Conservation (phyloP, 2,888 invertebrate species). For the Melikaiella ostensackeni region DNA sequence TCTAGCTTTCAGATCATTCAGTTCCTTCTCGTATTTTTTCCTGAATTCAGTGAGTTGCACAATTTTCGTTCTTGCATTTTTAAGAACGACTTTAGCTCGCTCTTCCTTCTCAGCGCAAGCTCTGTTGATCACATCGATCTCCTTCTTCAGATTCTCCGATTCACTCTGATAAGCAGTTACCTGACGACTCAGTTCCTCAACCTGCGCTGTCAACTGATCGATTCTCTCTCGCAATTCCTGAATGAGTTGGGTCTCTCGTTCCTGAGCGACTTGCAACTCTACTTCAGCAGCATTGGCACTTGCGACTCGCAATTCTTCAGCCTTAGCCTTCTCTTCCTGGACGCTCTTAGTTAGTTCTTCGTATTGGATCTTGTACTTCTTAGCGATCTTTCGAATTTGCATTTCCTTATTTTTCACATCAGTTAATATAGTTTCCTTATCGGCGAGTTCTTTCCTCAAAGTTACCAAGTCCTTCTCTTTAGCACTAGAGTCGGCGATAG, state of each 20-base stretch:
- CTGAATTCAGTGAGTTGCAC: conserved; percentile 85
- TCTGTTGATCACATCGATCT: conserved; percentile 81
- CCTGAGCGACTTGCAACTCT: conserved; percentile 69
- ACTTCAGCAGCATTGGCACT: conserved; percentile 75
- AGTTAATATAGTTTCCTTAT: conserved; percentile 83
- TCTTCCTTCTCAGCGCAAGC: conserved; percentile 82
- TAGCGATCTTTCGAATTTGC: conserved; percentile 92
- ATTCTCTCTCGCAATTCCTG: conserved; percentile 74
- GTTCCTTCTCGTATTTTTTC: conserved; percentile 69
- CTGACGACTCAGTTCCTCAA: conserved; percentile 75
- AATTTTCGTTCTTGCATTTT: conserved; percentile 87
- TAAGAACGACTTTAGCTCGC: conserved; percentile 83
- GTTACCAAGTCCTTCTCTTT: conserved; percentile 82
- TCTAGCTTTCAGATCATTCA: conserved; percentile 69
- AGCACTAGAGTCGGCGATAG: conserved; percentile 80
- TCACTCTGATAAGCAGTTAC: conserved; percentile 79
- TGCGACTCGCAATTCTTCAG: conserved; percentile 78
- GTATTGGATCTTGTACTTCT: conserved; percentile 93
- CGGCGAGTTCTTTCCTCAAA: conserved; percentile 82
- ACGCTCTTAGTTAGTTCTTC: conserved; percentile 86
- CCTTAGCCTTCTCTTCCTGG: conserved; percentile 82
- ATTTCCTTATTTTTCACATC: conserved; percentile 85
- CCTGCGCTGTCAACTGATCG: conserved; percentile 64
- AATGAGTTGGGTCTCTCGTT: conserved; percentile 77
- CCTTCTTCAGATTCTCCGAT: conserved; percentile 83